Conservation (phyloP, 2,888 invertebrate genomes). For the Chalcis sispes region DNA sequence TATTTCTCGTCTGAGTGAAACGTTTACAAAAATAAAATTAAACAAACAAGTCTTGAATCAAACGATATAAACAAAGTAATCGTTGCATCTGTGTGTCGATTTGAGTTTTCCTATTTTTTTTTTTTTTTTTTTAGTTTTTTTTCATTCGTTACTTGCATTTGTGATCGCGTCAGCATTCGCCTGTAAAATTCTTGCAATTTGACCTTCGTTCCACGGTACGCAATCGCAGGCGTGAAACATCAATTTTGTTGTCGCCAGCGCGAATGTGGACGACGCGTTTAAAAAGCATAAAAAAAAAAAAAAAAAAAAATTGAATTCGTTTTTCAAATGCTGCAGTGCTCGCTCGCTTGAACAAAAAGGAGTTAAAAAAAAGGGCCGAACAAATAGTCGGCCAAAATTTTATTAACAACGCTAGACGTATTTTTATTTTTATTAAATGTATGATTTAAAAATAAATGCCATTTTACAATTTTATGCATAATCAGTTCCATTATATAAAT, state of each 20-base stretch:
- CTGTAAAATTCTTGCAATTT: conserved; percentile 25
- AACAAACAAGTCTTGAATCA: too few species aligned
- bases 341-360: neutral
- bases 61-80: too few species aligned
- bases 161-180: too few species aligned
- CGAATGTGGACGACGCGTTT: neutral
- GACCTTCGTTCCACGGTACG: conserved; percentile 5
- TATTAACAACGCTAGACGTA: neutral
- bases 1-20: too few species aligned
- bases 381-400: neutral
- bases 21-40: too few species aligned
- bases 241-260: conserved; percentile 1
- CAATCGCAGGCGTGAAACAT: neutral
- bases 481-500: too few species aligned
- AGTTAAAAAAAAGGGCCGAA: neutral
- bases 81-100: too few species aligned
- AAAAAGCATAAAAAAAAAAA: conserved; percentile 18
- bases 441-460: too few species aligned
- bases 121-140: too few species aligned
- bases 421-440: neutral
- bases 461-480: too few species aligned
- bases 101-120: too few species aligned
- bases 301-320: conserved; percentile 27
- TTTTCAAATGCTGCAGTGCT: neutral
- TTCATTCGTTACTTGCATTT: too few species aligned